Percentiles rank a stretch among this genome's conserved stretches.
phyloP scores from a whole-genome alignment of 2,797 vertebrate species.

The Delichon dasypus region DNA sequence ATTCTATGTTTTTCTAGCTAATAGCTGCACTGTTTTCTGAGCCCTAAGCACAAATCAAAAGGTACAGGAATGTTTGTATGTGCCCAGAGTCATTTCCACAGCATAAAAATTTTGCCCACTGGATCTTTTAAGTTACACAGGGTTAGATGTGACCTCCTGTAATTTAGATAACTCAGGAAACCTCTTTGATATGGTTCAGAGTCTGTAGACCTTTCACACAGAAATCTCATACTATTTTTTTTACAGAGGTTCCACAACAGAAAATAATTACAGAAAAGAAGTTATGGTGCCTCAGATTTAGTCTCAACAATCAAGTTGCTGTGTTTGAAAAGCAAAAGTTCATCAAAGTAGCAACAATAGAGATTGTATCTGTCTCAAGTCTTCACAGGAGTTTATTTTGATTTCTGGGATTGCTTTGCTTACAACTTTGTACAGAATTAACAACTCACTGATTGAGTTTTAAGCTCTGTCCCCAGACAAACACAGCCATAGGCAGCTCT shows the following conservation, averaged over 20 bases:
- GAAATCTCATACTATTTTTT: not conserved
- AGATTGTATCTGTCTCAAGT: not conserved
- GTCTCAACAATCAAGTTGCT: constrained; percentile 5
- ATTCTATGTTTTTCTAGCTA: not conserved
- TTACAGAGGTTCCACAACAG: not conserved
- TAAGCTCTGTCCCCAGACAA: constrained; percentile 6
- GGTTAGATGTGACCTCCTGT: not conserved
- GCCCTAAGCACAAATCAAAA: not conserved
- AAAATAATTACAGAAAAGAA: constrained; percentile 21
- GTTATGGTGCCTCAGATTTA: not conserved
- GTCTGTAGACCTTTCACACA: not conserved
- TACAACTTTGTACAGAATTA: constrained; percentile 13
- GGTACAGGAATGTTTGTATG: not conserved
- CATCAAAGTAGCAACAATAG: not conserved
- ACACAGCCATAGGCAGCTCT: constrained; percentile 18
- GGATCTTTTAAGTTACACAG: not conserved
- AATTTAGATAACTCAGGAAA: constrained; percentile 48
- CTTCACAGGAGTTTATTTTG: not conserved
- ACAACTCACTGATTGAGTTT: constrained; percentile 28
- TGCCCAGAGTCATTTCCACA: not conserved
- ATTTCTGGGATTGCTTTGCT: constrained; percentile 7
- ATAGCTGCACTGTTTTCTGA: not conserved
- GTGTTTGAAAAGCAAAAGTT: not conserved
- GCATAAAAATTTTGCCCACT: not conserved
- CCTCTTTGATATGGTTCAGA: not conserved